phyloP scores from a whole-genome alignment of 2,113 vertebrate species.

The Ophiodon elongatus region DNA sequence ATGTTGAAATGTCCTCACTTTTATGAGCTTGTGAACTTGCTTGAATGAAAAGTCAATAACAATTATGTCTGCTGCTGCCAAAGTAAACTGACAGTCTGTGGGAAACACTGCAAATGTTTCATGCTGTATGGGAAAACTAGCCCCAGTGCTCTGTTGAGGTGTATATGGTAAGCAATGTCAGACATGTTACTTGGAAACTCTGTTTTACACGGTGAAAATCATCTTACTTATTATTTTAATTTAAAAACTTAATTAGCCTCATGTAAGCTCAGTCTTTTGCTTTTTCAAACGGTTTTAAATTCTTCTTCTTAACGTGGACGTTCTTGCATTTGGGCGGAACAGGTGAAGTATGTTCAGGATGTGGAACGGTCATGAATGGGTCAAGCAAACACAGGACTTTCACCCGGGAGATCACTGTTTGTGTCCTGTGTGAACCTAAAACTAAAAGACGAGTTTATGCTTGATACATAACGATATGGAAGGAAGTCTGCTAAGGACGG shows the following conservation, averaged over 20 bases:
- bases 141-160: conserved; percentile 1
- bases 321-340: neutral
- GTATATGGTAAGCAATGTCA: neutral
- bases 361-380: neutral
- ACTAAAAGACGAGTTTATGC: no score
- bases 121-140: conserved; percentile 45
- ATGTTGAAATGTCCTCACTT: conserved; percentile 8
- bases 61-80: conserved; percentile 50
- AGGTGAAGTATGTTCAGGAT: neutral
- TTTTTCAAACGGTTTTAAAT: neutral
- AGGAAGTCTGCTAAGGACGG: no score
- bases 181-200: neutral
- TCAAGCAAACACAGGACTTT: neutral
- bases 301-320: neutral
- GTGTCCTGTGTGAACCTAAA: no score
- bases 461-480: no score
- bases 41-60: conserved; percentile 59
- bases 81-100: conserved; percentile 64
- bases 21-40: conserved; percentile 22
- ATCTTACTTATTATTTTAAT: neutral
- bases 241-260: neutral
- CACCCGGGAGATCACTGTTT: no score
- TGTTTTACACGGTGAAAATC: neutral
- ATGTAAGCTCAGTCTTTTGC: neutral
- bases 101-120: conserved; percentile 52